phyloP scores from a whole-genome alignment of 2,113 vertebrate genomes.

The Gila orcuttii region DNA sequence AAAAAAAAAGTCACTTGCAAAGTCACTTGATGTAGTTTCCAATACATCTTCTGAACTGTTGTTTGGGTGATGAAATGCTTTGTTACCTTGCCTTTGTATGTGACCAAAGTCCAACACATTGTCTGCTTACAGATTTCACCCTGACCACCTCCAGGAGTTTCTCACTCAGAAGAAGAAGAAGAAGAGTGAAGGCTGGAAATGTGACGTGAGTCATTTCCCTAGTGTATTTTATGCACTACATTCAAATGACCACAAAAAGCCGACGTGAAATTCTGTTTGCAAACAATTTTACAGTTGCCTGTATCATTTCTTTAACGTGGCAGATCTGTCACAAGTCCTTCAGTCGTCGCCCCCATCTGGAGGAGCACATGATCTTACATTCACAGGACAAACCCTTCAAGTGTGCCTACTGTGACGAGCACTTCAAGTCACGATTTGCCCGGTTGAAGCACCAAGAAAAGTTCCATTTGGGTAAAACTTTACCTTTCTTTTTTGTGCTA shows the following conservation, averaged over 20 bases:
- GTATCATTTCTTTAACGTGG: not conserved
- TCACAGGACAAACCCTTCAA: slow-evolving; percentile 96
- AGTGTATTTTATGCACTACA: not conserved
- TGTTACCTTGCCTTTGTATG: not conserved
- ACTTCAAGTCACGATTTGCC: slow-evolving; percentile 95
- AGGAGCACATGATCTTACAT: slow-evolving; percentile 98
- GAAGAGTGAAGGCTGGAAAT: slow-evolving; percentile 97
- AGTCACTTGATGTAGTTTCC: not conserved
- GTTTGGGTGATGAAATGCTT: not conserved
- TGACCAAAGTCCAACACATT: not conserved
- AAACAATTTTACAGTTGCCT: not conserved
- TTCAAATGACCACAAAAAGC: not conserved
- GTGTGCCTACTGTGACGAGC: slow-evolving; percentile 93
- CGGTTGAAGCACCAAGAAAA: slow-evolving; percentile 97
- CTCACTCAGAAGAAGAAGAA: slow-evolving; percentile 89
- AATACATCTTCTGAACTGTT: not conserved
- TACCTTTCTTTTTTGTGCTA: not conserved
- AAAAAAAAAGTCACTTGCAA: not conserved
- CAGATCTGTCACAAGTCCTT: slow-evolving; percentile 97
- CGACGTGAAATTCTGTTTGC: not conserved
- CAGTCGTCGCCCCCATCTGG: slow-evolving; percentile 91
- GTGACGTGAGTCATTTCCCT: slow-evolving; percentile 82
- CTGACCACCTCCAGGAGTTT: slow-evolving; percentile 93
- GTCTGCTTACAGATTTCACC: slow-evolving; percentile 85
- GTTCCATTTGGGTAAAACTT: slow-evolving; percentile 84